Base-by-base conservation (phyloP, 2,797 vertebrate species). In the Paratrypauchen microcephalus region DNA sequence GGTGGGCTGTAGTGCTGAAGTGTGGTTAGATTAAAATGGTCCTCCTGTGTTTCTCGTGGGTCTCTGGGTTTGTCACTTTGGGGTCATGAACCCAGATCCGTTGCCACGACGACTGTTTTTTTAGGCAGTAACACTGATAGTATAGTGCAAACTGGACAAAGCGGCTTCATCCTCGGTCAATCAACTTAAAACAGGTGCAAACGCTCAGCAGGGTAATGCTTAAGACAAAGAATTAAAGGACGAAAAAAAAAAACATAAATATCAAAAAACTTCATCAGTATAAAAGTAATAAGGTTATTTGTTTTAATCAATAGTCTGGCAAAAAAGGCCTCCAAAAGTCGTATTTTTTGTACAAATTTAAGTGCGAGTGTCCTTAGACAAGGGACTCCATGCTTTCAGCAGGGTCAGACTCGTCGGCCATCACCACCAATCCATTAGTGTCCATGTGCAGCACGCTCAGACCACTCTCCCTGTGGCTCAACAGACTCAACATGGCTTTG, bases 51-150 rank as follows among this genome's bases (percentile, higher is more conserved):
- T 79, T 80, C 74, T 84, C 72, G 72, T 71, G 71, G 39, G 32
- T 61, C 80, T 74, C 83, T 76, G 65, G 80, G 78, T 77, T 80
- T 48, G 72, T 78, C 79, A 85, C 79, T 65, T 68, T 50, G 69
- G 68, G 61, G 80, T 87, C 79, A 71, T 73, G 75, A 84, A 83
- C 81, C 85, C 90, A 90, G 94, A 41, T 91, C 91, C 81, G 93
- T 86, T 82, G 92, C 92, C 91, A 89, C 78, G 77, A 88, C 67
- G 60, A 36, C 28, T 94, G 77, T 85, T 89, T 87, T n/a, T 64
- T 94, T 94, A 96, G 97, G 96, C 96, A 97, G 96, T 99, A 99
- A 99, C 98, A 99, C 97, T 99, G 97, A 98, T 96, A 95, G 94
- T 95, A 86, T 93, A 98, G 97, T 99, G 97, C 97, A 99, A 99